These are phyloP conservation scores for Rotaria macrura DNA, from an alignment of 2,888 invertebrate species.

Conservation along the genomic window DNA sequence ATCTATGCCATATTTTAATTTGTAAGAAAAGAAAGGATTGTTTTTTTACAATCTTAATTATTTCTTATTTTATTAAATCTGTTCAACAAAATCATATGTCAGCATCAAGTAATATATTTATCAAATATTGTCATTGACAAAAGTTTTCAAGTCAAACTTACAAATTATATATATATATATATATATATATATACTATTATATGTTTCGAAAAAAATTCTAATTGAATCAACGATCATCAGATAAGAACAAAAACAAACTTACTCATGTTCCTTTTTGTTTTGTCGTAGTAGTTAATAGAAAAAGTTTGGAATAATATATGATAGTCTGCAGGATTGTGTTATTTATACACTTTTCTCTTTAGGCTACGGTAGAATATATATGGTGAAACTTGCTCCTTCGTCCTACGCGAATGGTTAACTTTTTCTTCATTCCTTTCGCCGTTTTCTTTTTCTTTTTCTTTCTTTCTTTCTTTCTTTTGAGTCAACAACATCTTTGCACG, in stretches of 20 bases:
- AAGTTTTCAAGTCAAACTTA: not conserved
- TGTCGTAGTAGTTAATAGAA: not conserved
- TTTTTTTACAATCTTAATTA: no score
- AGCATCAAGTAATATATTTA: not conserved
- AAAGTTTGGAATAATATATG: not conserved
- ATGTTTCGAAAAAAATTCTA: not conserved
- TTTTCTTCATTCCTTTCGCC: not conserved
- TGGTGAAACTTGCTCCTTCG: not conserved
- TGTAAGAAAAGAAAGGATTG: no score
- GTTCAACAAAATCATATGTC: not conserved
- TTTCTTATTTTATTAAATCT: no score
- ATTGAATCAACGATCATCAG: not conserved
- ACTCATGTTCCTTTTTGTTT: not conserved
- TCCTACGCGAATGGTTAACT: not conserved
- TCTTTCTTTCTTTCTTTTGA: not conserved
- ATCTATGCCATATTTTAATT: no score
- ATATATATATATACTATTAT: no score
- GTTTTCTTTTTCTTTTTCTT: not conserved
- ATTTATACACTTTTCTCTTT: not conserved
- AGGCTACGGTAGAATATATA: not conserved
- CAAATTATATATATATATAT: not conserved
- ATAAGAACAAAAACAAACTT: not conserved
- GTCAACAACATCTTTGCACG: not conserved
- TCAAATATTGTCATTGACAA: not conserved
- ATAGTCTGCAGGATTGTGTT: not conserved